A percentile compares a stretch with the other conserved stretches of the same genome.
Conservation (phyloP, 2,113 vertebrate species). For the Nothobranchius kuhntae region DNA sequence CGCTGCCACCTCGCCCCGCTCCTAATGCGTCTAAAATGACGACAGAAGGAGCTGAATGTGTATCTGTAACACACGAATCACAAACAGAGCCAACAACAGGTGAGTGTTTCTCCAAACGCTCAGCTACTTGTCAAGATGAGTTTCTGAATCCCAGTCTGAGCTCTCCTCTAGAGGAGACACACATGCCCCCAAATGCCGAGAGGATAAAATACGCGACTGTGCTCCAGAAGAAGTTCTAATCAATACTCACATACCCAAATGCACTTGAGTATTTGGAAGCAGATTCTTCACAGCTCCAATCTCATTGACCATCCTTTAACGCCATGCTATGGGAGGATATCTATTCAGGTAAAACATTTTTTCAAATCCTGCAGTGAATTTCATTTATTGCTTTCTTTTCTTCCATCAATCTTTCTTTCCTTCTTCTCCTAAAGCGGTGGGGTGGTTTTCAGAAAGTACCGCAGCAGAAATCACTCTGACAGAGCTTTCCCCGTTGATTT, state of each 20-base stretch:
- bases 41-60: slow-evolving; percentile 12
- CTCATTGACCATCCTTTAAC: slow-evolving; percentile 8
- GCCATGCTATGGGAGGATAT: slow-evolving; percentile 7
- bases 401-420: slow-evolving; percentile 40
- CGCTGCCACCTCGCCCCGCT: background rate
- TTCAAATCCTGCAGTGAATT: slow-evolving; percentile 12
- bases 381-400: slow-evolving; percentile 15
- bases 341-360: slow-evolving; percentile 43
- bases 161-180: slow-evolving; percentile 26
- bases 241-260: slow-evolving; percentile 13
- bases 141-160: slow-evolving; percentile 1
- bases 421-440: slow-evolving; percentile 21
- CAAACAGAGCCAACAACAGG: slow-evolving; percentile 14
- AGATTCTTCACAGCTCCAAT: slow-evolving; percentile 3
- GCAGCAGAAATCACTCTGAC: slow-evolving; percentile 43
- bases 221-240: slow-evolving; percentile 13
- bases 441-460: slow-evolving; percentile 48
- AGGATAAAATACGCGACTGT: slow-evolving; percentile 10
- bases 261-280: slow-evolving; percentile 10
- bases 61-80: slow-evolving; percentile 4
- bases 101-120: slow-evolving; percentile 36
- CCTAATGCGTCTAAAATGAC: background rate
- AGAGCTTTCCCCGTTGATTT: slow-evolving; percentile 57
- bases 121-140: slow-evolving; percentile 44
- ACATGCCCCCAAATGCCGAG: slow-evolving; percentile 26